These are phyloP conservation scores for Tribolium madens DNA, from an alignment of 1,140 invertebrate genomes.

Conservation along the genomic window DNA sequence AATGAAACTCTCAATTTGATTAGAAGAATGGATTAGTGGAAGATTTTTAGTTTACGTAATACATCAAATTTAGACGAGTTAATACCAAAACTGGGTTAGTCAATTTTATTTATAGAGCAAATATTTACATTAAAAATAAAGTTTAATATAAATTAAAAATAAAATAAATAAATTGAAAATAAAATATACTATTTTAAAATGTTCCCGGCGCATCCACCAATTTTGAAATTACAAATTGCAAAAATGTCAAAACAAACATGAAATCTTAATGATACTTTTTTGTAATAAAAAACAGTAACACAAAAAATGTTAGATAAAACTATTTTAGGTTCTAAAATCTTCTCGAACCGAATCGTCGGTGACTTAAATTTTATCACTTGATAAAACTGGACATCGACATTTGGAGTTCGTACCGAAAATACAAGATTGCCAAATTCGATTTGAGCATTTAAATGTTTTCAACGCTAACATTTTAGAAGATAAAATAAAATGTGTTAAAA, in stretches of 20 bases:
- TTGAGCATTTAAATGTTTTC: not conserved
- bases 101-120: not conserved
- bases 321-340: not conserved
- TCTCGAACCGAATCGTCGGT: not conserved
- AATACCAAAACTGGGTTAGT: not conserved
- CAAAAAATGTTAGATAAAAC: not conserved
- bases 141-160: not conserved
- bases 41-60: not conserved
- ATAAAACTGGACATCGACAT: constrained; percentile 12
- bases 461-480: not conserved
- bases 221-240: not conserved
- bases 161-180: too few relatives aligned
- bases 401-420: constrained; percentile 19
- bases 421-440: not conserved
- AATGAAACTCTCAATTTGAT: not conserved
- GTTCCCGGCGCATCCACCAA: constrained; percentile 8
- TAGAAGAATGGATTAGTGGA: not conserved
- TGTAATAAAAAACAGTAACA: not conserved
- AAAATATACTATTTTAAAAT: too few relatives aligned
- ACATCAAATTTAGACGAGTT: not conserved
- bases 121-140: not conserved
- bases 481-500: constrained; percentile 8
- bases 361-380: not conserved
- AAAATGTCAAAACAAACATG: too few relatives aligned
- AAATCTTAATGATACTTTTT: too few relatives aligned